Conservation (phyloP, 2,888 invertebrate species). For the Leptarthrus brevirostris region DNA sequence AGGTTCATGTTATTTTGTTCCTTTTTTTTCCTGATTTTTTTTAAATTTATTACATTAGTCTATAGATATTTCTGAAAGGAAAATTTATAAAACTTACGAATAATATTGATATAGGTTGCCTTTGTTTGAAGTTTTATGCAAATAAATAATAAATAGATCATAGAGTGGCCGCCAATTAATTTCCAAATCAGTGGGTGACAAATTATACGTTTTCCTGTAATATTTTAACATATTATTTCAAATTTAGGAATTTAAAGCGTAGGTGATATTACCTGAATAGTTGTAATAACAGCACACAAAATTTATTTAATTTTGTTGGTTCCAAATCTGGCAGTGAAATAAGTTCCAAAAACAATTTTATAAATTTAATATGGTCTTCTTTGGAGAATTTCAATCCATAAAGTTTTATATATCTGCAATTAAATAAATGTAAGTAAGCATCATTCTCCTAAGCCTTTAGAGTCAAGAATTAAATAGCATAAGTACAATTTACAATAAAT, state of each 20-base stretch:
- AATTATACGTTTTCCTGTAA: slow-evolving; percentile 78
- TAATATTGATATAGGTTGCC: slow-evolving; percentile 55
- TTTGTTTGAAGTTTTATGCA: slow-evolving; percentile 55
- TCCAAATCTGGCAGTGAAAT: slow-evolving; percentile 82
- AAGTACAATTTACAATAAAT: too few relatives aligned
- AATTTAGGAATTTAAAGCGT: slow-evolving; percentile 37
- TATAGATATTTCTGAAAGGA: too few relatives aligned
- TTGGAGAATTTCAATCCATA: slow-evolving; percentile 91
- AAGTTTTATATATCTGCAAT: slow-evolving; percentile 81
- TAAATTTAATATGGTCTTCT: slow-evolving; percentile 85
- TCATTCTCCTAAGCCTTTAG: too few relatives aligned
- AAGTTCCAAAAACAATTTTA: slow-evolving; percentile 83
- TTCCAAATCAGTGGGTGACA: slow-evolving; percentile 82
- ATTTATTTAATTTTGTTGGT: slow-evolving; percentile 76
- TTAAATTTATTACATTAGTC: not conserved
- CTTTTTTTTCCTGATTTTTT: slow-evolving; percentile 25
- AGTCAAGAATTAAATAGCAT: slow-evolving; percentile 53
- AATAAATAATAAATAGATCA: slow-evolving; percentile 58
- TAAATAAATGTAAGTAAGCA: too few relatives aligned
- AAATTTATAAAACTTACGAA: slow-evolving; percentile 52
- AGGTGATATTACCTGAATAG: slow-evolving; percentile 53
- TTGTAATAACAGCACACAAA: slow-evolving; percentile 51
- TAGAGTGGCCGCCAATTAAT: slow-evolving; percentile 90
- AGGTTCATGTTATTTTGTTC: slow-evolving; percentile 34
- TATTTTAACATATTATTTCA: too few relatives aligned